Conservation (phyloP, 2,888 invertebrate species). For the Disparrhopalites patrizii region DNA sequence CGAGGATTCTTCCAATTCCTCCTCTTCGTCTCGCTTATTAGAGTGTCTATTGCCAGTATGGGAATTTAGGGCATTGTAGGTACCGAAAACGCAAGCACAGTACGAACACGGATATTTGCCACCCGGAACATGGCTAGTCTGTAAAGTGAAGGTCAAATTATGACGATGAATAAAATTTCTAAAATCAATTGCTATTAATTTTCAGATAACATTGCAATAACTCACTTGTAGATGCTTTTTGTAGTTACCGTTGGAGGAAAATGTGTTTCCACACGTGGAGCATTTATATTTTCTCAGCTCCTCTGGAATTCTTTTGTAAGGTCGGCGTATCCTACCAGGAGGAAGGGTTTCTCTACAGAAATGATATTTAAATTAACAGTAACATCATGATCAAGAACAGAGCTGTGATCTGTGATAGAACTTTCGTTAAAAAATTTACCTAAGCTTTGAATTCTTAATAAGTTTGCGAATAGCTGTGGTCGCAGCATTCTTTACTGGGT, state of each 20-base stretch:
- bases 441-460: slow-evolving; percentile 18
- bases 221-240: slow-evolving; percentile 21
- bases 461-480: not conserved
- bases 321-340: not conserved
- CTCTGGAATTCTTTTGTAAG: slow-evolving; percentile 3
- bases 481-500: no score
- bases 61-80: slow-evolving; percentile 19
- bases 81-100: slow-evolving; percentile 16
- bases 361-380: not conserved
- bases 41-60: slow-evolving; percentile 8
- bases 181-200: no score
- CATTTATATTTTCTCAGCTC: slow-evolving; percentile 4
- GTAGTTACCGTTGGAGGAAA: slow-evolving; percentile 11
- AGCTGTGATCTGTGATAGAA: not conserved
- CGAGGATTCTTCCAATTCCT: not conserved
- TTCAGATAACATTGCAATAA: no score
- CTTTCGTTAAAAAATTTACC: not conserved
- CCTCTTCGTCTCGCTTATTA: not conserved
- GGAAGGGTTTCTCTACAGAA: not conserved
- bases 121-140: slow-evolving; percentile 11
- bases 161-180: not conserved
- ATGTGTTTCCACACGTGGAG: slow-evolving; percentile 1
- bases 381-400: no score
- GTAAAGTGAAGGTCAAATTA: not conserved
- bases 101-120: slow-evolving; percentile 14